phyloP scores from a whole-genome alignment of 2,113 vertebrate species.

The Xenus cinereus region DNA sequence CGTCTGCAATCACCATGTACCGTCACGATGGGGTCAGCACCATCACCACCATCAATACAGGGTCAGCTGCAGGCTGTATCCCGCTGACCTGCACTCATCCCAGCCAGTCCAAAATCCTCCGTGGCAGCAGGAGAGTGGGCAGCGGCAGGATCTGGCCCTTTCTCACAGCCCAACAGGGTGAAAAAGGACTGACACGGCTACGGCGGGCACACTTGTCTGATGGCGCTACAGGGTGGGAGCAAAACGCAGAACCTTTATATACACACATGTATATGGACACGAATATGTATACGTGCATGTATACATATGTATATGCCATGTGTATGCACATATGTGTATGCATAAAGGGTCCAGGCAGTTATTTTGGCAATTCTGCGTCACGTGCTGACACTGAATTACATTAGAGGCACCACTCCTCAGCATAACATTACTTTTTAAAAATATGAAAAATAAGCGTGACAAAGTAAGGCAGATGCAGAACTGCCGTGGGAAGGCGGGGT shows the following conservation, averaged over 20 bases:
- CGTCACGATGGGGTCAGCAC: background rate
- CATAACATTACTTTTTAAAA: background rate
- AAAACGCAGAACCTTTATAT: background rate
- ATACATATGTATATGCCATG: no score
- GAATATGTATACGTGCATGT: background rate
- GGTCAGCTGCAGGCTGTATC: background rate
- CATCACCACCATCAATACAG: background rate
- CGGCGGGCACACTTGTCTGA: background rate
- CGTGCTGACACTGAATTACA: background rate
- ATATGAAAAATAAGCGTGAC: background rate
- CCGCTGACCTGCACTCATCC: background rate
- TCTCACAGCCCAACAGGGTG: background rate
- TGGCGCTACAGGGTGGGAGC: background rate
- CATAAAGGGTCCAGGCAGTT: background rate
- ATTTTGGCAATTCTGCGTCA: background rate
- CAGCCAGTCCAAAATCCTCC: background rate
- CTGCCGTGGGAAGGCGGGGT: background rate
- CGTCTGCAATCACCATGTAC: accelerated
- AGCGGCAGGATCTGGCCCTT: background rate
- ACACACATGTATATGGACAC: background rate
- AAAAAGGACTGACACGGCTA: background rate
- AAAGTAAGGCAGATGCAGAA: background rate
- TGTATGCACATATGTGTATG: background rate
- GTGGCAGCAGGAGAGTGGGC: accelerated
- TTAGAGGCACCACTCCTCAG: background rate